Evolutionary conservation across 2,888 invertebrate genomes (phyloP).

Genomic region (Phyllotreta striolata): DNA sequence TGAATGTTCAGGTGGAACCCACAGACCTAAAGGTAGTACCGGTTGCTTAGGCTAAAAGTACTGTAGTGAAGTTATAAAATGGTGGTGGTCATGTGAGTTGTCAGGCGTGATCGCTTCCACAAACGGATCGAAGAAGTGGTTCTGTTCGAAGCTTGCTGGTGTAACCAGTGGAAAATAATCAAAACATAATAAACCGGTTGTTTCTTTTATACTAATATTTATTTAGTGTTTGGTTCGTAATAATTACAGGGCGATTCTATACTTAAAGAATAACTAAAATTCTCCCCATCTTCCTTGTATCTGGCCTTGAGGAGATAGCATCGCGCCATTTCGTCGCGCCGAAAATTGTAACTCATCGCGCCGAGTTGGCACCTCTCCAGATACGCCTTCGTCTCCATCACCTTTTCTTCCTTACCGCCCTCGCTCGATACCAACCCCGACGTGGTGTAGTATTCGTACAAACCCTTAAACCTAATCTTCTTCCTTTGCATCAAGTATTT

Average conservation of each 20-base stretch:
- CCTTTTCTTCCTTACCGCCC: slow-evolving; percentile 54
- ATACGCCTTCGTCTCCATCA: slow-evolving; percentile 57
- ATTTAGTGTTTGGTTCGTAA: slow-evolving; percentile 32
- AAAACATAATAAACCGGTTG: no score
- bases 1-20: no score
- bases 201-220: slow-evolving; percentile 29
- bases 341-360: slow-evolving; percentile 59
- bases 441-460: slow-evolving; percentile 52
- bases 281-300: slow-evolving; percentile 64
- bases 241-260: slow-evolving; percentile 50
- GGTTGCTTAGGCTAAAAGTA: no score
- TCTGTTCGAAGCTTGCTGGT: no score
- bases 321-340: slow-evolving; percentile 59
- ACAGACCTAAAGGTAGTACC: no score
- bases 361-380: slow-evolving; percentile 60
- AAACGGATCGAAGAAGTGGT: no score
- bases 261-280: slow-evolving; percentile 62
- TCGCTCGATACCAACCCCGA: slow-evolving; percentile 48
- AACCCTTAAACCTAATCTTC: slow-evolving; percentile 41
- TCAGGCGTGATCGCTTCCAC: no score
- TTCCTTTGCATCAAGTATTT: slow-evolving; percentile 25
- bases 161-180: no score
- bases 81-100: no score
- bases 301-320: slow-evolving; percentile 64
- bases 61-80: no score